Evolutionary conservation across 2,797 vertebrate species (phyloP), one percentile per base, ranked within the genome.

Genomic region (Argentina silus): DNA sequence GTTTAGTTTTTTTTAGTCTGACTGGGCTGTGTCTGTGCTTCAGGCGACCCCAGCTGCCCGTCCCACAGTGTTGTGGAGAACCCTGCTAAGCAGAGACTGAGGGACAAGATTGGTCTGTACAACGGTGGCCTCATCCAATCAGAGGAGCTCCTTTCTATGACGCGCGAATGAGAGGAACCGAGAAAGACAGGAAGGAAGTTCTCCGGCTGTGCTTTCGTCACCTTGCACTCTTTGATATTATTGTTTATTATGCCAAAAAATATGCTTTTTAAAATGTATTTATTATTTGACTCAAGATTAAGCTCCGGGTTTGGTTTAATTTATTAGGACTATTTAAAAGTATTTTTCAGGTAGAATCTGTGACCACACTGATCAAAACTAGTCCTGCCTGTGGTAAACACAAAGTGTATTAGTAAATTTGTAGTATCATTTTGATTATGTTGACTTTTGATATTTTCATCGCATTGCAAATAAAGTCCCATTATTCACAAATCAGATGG

Each of bases 121-220:
- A 83, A 85, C 45, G 68, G 71, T 45, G 84, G 86, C 12, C 51
- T 72, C 15, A 76, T 89, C 36, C 75, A 82, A 55, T 84, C 86
- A 12, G 74, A 82, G 56, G 85, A 89, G 73, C 83, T 88, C 21
- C 75, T 87, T 9, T 89, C 84, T n/a, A 76, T 86, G 27, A 83
- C 78, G 27, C 27, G 4, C 27, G 27, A 36, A 1, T 36, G 27
- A 36, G 27, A 36, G 27, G 27, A 36, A 36, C 27, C 19, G 19
- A 65, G 17, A 6, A 10, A 48, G 14, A 15, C 6, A 62, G 23
- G 27, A 62, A 61, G 14, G 11, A 43, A 17, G 36, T 36, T 15
- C 27, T 42, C 27, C 27, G 27, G 2, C 27, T 36, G 2, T 36
- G 27, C 27, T 36, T 4, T 36, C 27, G 4, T 1, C 4, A 36